Percentiles rank a stretch among this genome's conserved stretches.
These are phyloP conservation scores for Vespertilio murinus DNA, from an alignment of 2,797 vertebrate genomes.

Conservation along the genomic window DNA sequence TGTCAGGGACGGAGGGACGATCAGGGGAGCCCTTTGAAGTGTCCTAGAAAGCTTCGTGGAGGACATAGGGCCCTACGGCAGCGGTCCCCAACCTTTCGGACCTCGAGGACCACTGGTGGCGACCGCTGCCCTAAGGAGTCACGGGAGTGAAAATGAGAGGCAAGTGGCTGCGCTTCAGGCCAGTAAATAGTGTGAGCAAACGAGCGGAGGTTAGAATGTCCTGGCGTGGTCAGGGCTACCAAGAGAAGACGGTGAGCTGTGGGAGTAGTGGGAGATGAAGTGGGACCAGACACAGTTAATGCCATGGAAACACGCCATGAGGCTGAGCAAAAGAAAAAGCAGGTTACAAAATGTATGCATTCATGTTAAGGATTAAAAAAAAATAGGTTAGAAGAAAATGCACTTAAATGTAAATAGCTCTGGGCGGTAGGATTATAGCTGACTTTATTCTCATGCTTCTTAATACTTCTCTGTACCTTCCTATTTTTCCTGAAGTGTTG, in stretches of 20 bases:
- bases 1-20: not conserved
- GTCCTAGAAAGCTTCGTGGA: not conserved
- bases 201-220: not conserved
- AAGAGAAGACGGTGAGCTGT: not conserved
- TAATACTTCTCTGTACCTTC: not conserved
- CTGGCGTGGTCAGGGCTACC: not conserved
- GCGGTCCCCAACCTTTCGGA: no score
- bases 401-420: not conserved
- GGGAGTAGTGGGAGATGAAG: not conserved
- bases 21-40: not conserved
- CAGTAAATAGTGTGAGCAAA: accelerated
- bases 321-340: not conserved
- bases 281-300: not conserved
- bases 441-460: not conserved
- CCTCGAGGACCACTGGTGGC: no score
- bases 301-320: not conserved
- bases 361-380: not conserved
- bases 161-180: not conserved
- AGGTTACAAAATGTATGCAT: not conserved
- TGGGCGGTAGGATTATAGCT: not conserved
- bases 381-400: conserved; percentile 2
- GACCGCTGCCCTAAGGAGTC: not conserved
- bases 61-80: not conserved
- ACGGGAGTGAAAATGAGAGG: not conserved
- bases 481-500: not conserved